A percentile compares a stretch with the other conserved stretches of the same genome.
These are phyloP conservation scores for Lonchura striata DNA, from an alignment of 2,113 vertebrate genomes.

Conservation along the genomic window DNA sequence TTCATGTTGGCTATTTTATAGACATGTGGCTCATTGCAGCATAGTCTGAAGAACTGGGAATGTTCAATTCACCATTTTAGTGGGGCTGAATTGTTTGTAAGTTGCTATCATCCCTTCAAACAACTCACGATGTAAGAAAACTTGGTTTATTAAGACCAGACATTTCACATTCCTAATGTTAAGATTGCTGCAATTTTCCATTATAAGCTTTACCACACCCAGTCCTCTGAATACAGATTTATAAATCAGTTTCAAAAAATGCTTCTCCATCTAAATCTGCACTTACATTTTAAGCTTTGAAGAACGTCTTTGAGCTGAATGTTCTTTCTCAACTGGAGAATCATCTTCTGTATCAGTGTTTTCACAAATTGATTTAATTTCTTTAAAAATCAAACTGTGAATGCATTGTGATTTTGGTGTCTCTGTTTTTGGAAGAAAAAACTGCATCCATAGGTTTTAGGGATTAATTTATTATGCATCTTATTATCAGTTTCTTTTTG, in stretches of 20 bases:
- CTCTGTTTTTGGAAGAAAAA: not conserved
- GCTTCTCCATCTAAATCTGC: not conserved
- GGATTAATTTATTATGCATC: not conserved
- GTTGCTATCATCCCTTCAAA: constrained; percentile 16
- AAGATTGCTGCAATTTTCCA: constrained; percentile 61
- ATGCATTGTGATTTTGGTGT: not conserved
- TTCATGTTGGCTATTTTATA: no score
- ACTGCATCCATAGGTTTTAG: not conserved
- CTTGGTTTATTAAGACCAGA: constrained; percentile 57
- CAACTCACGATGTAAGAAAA: not conserved
- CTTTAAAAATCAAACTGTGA: not conserved
- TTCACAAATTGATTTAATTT: not conserved
- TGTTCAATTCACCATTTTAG: not conserved
- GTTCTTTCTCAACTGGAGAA: not conserved
- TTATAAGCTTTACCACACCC: constrained; percentile 53
- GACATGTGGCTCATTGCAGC: not conserved
- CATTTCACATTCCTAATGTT: constrained; percentile 52
- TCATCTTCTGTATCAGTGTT: not conserved
- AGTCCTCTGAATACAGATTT: constrained; percentile 35
- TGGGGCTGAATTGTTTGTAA: not conserved
- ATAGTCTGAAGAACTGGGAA: not conserved
- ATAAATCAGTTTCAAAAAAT: constrained; percentile 24
- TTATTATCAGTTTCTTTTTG: not conserved
- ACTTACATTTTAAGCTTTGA: not conserved
- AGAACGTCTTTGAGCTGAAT: not conserved